Conservation (phyloP, 2,888 invertebrate genomes). For the Zaprionus lineosus region DNA sequence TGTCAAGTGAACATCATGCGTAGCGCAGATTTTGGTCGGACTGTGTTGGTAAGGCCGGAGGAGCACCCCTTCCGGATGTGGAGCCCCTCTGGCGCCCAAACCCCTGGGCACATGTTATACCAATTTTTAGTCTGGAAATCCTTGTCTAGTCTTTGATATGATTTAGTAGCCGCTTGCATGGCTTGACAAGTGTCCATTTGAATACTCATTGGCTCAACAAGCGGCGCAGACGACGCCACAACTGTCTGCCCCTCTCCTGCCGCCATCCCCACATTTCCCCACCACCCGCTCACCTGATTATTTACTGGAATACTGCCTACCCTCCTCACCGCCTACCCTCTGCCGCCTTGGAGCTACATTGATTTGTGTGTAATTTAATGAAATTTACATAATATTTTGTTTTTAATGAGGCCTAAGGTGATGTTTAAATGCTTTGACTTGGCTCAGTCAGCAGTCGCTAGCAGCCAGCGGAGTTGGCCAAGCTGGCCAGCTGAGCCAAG, state of each 20-base stretch:
- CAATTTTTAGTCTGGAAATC: slow-evolving; percentile 75
- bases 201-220: slow-evolving; percentile 81
- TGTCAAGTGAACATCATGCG: slow-evolving; percentile 81
- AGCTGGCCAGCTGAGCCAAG: neutral
- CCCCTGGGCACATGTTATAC: slow-evolving; percentile 65
- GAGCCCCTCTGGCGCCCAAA: neutral
- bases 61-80: too few species aligned
- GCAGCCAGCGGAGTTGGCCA: slow-evolving; percentile 22
- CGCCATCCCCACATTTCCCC: neutral
- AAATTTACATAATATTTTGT: slow-evolving; percentile 80
- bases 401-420: slow-evolving; percentile 80
- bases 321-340: neutral
- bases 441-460: slow-evolving; percentile 61
- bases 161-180: slow-evolving; percentile 80
- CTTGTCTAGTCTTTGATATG: slow-evolving; percentile 80
- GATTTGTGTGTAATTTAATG: slow-evolving; percentile 79
- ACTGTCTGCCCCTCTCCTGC: neutral
- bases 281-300: neutral
- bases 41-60: neutral
- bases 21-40: slow-evolving; percentile 62
- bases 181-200: slow-evolving; percentile 82
- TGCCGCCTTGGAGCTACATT: slow-evolving; percentile 54
- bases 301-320: too few species aligned
- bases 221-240: slow-evolving; percentile 31
- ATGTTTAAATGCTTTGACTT: slow-evolving; percentile 78